Evolutionary conservation across 1,140 invertebrate genomes (phyloP), one percentile per base, ranked within the genome.

Genomic region (Drosophila prosaltans): DNA sequence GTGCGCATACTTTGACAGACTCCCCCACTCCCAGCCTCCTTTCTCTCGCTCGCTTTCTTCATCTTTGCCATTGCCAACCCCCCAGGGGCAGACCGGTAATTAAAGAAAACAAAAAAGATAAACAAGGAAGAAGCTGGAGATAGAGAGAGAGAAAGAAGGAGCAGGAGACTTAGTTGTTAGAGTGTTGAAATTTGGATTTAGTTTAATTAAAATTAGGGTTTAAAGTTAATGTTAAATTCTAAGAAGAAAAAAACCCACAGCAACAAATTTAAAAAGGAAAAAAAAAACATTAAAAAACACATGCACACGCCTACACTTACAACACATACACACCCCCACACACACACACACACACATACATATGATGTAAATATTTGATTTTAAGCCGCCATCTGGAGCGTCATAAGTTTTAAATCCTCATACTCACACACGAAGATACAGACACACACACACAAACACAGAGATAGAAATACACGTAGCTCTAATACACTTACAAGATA

Each of bases 121-220:
- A 24, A 8, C 0, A 26, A 2, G 9, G 45, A 26, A 21, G 0
- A 2, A 30, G 28, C 6, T 2, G 11, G 21, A 51, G 41, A 41
- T 16, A 16, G 16, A 16, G 16, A 26, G 28, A 43, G 55, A 36
- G 55, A 36, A 7, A n/a, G 59, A 11, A 39, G 32, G 32, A 24
- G 41, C 16, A 16, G 55, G 39, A 39, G 61, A 36, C 65, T 67
- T 70, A 73, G 67, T 80, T 80, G 57, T 76, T 81, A 64, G 72
- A 74, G 82, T 78, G 81, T 85, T 85, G 82, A 43, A 85, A 79
- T 69, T 79, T 51, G 45, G 82, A 85, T 86, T 85, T 86, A 88
- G 83, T 83, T 83, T 88, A 86, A 74, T 65, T 83, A 65, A 39
- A 78, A 65, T 69, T 75, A 76, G 62, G 54, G 65, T 66, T 81